Evolutionary conservation across 1,140 invertebrate genomes (phyloP), one percentile per base, ranked within the genome.

Genomic region (Aphidius ervi): DNA sequence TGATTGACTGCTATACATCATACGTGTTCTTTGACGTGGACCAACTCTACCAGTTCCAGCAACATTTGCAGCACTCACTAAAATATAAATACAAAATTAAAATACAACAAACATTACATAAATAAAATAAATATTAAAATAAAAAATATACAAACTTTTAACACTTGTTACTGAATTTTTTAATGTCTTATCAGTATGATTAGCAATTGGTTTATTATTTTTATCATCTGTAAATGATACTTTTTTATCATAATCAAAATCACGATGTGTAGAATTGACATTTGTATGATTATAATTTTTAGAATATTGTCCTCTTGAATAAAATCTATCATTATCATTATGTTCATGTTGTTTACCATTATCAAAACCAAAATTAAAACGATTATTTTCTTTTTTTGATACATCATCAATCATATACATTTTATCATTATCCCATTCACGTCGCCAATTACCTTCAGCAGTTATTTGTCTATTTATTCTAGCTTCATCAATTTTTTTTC

Each of bases 371-470:
- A 59, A 16, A 7, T n/a, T 50, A 50, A 62, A 39, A 16, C 54
- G 7, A 10, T 54, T 43, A 62, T 49, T 56, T 3, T 66, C 65
- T 59, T 67, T 69, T 61, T 63, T 74, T n/a, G 56, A 46, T 55
- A 59, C 42, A 23, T 76, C 74, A 58, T 70, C 66, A 20, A 72
- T 69, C 41, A 74, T 58, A 58, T 70, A 65, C 4, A 65, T 65
- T 65, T 82, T 82, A 53, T 82, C 74, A 58, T 73, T 79, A 62
- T 82, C 81, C 81, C 81, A 82, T 64, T 82, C 81, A 64, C 80
- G 66, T 41, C 77, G 68, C 81, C 81, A 82, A 62, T 77, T 79
- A 20, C 80, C 81, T 57, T 81, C 78, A 4, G 78, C 74, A 46
- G 76, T 76, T 69, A 70, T 77, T 58, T 82, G 79, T 59, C 81